Evolutionary conservation across 2,888 invertebrate genomes (phyloP).

Genomic region (Molorchus minor): DNA sequence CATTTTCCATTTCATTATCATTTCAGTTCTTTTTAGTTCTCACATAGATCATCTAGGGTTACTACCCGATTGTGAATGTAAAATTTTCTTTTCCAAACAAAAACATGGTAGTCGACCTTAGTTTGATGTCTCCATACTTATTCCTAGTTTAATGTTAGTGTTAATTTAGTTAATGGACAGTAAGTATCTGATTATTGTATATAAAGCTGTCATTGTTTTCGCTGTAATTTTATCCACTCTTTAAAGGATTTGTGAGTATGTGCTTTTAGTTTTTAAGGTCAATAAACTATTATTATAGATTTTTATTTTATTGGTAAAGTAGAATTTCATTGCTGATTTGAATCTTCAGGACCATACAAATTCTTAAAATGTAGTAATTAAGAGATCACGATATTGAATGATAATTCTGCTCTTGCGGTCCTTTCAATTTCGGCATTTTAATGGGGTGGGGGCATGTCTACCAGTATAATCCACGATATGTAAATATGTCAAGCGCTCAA

Average conservation of each 20-base stretch:
- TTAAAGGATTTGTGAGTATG: conserved; percentile 54
- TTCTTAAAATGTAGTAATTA: no score
- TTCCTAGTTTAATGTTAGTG: conserved; percentile 50
- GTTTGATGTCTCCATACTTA: conserved; percentile 44
- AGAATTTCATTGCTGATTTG: no score
- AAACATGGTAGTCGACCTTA: conserved; percentile 42
- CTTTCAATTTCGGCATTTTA: no score
- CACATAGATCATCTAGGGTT: conserved; percentile 39
- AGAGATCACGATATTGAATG: no score
- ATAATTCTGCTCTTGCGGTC: no score
- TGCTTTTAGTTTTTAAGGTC: conserved; percentile 56
- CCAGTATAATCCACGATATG: no score
- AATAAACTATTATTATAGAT: conserved; percentile 52
- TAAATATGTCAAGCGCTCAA: no score
- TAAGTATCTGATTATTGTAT: conserved; percentile 47
- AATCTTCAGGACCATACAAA: not conserved
- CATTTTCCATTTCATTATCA: conserved; percentile 25
- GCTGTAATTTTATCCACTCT: conserved; percentile 49
- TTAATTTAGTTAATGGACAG: conserved; percentile 48
- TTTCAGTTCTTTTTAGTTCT: conserved; percentile 28
- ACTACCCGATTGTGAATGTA: conserved; percentile 37
- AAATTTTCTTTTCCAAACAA: conserved; percentile 32
- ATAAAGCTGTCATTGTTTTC: conserved; percentile 50
- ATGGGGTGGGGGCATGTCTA: no score
- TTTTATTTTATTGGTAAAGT: conserved; percentile 10